phyloP scores from a whole-genome alignment of 1,140 invertebrate species.

The Drosophila rhopaloa region DNA sequence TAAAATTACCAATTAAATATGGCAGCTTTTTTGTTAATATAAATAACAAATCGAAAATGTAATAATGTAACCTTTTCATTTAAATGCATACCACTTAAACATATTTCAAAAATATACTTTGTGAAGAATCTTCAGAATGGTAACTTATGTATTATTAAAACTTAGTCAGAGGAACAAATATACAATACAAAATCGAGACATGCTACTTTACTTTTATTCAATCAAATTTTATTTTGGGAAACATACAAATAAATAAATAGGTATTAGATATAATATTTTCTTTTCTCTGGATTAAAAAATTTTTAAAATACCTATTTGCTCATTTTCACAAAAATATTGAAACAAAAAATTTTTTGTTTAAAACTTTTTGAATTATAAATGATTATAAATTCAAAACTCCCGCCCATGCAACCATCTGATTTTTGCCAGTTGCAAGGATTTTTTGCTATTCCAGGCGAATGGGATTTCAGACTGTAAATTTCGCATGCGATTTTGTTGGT shows the following conservation, averaged over 20 bases:
- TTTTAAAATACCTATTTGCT: no score
- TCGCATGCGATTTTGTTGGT: conserved; percentile 7
- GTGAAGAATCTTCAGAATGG: background rate
- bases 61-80: background rate
- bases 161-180: background rate
- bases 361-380: background rate
- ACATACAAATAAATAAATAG: no score
- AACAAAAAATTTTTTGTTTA: background rate
- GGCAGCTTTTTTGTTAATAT: conserved; percentile 19
- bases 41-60: conserved; percentile 5
- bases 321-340: no score
- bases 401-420: background rate
- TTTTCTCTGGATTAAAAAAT: no score
- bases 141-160: conserved; percentile 1
- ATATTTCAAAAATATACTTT: background rate
- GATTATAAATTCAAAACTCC: background rate
- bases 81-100: background rate
- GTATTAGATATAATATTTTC: no score
- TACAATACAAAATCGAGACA: background rate
- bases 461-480: background rate
- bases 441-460: conserved; percentile 1
- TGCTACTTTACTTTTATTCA: background rate
- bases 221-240: no score
- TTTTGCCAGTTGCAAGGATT: background rate
- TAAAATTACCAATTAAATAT: background rate